A percentile compares a stretch with the other conserved stretches of the same genome.
Conservation (phyloP, 2,113 vertebrate species). For the Thunnus maccoyii region DNA sequence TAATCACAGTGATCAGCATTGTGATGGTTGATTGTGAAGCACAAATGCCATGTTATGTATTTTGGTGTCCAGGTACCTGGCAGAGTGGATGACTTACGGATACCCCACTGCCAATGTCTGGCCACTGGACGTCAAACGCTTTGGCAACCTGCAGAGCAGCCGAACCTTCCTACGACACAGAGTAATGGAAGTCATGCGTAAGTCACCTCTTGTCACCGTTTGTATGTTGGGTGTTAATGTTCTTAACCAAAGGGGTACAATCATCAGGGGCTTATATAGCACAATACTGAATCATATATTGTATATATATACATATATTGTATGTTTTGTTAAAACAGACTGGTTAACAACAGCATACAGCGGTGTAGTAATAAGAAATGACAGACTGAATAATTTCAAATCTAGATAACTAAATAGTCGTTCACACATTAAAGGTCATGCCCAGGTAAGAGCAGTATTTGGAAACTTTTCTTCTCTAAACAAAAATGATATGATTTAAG, state of each 20-base stretch:
- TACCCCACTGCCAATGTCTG: slow-evolving; percentile 94
- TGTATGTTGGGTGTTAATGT: neutral
- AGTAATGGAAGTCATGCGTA: slow-evolving; percentile 99
- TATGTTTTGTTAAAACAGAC: too few relatives aligned
- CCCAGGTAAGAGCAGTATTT: neutral
- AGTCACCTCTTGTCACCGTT: slow-evolving; percentile 68
- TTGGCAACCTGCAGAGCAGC: slow-evolving; percentile 96
- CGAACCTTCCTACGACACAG: slow-evolving; percentile 97
- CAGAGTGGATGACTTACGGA: slow-evolving; percentile 97
- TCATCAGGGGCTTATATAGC: too few relatives aligned
- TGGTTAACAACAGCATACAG: neutral
- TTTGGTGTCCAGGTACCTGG: slow-evolving; percentile 87
- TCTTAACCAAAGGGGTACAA: too few relatives aligned
- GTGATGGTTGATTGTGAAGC: neutral
- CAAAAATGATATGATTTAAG: neutral
- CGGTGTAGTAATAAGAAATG: neutral
- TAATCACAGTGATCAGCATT: neutral
- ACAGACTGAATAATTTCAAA: neutral
- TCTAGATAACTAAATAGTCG: neutral
- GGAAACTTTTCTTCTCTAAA: too few relatives aligned
- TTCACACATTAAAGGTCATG: neutral
- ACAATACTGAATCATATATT: too few relatives aligned
- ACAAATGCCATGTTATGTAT: slow-evolving; percentile 13
- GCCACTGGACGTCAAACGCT: slow-evolving; percentile 96
- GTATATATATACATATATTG: neutral